Evolutionary conservation across 2,888 invertebrate species (phyloP).

Genomic region (Lithosia quadra): DNA sequence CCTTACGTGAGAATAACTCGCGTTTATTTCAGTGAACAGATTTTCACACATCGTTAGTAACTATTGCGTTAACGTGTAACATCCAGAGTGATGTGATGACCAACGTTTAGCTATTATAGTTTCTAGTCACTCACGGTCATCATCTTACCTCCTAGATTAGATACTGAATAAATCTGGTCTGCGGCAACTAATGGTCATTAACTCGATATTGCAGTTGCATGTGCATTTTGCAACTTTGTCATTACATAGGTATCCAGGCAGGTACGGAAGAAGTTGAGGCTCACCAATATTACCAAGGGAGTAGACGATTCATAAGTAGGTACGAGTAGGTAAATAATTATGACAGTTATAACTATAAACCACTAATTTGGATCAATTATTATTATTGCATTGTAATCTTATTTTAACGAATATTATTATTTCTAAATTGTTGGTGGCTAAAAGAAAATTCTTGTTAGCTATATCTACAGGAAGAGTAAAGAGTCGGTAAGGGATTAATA

Average conservation of each 20-base stretch:
- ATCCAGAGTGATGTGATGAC: no score
- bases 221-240: background rate
- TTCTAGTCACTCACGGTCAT: background rate
- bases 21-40: no score
- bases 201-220: background rate
- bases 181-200: constrained; percentile 4
- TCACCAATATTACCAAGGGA: background rate
- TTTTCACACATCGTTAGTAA: no score
- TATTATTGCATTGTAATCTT: background rate
- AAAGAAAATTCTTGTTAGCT: background rate
- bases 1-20: no score
- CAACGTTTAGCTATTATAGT: background rate
- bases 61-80: no score
- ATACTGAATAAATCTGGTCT: background rate
- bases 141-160: background rate
- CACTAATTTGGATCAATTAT: background rate
- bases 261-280: background rate
- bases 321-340: no score
- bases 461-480: background rate
- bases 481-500: background rate
- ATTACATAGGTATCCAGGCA: background rate
- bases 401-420: background rate
- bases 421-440: background rate
- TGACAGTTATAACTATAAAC: background rate
- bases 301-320: background rate